These are phyloP conservation scores for Strigamia transsilvanica DNA, from an alignment of 2,888 invertebrate species.

Conservation along the genomic window DNA sequence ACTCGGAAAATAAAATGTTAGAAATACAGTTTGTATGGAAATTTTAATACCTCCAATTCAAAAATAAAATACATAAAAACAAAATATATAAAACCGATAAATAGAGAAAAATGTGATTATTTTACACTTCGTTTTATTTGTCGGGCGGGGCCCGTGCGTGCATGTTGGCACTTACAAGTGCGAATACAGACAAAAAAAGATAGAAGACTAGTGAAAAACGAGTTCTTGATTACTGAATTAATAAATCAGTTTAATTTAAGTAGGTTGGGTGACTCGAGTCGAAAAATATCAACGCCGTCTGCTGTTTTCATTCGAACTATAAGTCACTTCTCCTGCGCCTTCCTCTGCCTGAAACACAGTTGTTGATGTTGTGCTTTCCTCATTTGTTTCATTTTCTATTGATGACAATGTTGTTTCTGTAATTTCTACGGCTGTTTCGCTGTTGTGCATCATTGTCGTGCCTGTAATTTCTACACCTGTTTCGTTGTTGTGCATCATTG, in stretches of 20 bases:
- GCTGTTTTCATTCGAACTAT: neutral
- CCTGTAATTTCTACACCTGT: too few species aligned
- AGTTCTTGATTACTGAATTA: constrained; percentile 26
- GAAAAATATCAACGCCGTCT: neutral
- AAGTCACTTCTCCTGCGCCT: neutral
- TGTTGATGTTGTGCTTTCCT: neutral
- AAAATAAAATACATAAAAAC: neutral
- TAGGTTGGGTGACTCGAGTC: neutral
- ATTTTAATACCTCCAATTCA: neutral
- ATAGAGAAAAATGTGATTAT: constrained; percentile 1
- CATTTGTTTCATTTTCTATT: neutral
- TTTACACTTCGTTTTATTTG: constrained; percentile 14
- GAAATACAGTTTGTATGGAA: neutral
- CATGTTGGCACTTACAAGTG: constrained; percentile 14
- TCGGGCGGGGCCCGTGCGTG: constrained; percentile 22
- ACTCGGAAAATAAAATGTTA: too few species aligned
- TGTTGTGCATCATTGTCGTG: neutral
- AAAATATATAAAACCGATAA: constrained; percentile 8
- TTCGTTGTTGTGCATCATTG: too few species aligned
- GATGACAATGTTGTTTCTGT: neutral
- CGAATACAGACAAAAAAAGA: constrained; percentile 3
- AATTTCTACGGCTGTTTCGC: neutral
- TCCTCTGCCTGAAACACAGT: neutral
- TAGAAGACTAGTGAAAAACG: constrained; percentile 15
- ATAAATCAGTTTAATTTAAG: constrained; percentile 7